A percentile compares a stretch with the other conserved stretches of the same genome.
Evolutionary conservation across 2,888 invertebrate species (phyloP).

Genomic region (Macrostomum cliftonense): DNA sequence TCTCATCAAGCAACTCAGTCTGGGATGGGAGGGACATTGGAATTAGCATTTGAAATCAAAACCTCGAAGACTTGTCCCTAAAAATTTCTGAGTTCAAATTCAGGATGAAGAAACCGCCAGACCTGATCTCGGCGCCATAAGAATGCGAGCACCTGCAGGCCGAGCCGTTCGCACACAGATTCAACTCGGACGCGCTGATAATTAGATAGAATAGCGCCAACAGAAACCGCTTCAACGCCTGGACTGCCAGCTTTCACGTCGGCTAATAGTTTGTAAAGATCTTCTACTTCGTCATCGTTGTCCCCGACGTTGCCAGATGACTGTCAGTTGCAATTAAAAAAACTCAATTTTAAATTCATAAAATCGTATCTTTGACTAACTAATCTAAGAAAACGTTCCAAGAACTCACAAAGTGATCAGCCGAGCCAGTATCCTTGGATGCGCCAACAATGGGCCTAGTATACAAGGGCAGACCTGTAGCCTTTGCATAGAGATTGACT

Average conservation of each 20-base stretch:
- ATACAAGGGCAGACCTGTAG: conserved; percentile 76
- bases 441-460: conserved; percentile 62
- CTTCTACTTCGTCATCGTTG: conserved; percentile 76
- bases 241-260: conserved; percentile 47
- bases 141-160: conserved; percentile 69
- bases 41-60: too few species aligned
- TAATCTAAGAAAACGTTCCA: too few species aligned
- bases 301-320: conserved; percentile 34
- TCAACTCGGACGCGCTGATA: conserved; percentile 93
- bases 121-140: conserved; percentile 82
- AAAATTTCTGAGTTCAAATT: too few species aligned
- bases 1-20: conserved; percentile 67
- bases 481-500: conserved; percentile 70
- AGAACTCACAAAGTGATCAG: too few species aligned
- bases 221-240: conserved; percentile 68
- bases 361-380: conserved; percentile 14
- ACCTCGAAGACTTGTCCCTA: too few species aligned
- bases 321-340: not conserved
- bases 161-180: conserved; percentile 83
- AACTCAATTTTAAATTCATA: not conserved
- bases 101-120: too few species aligned
- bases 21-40: too few species aligned
- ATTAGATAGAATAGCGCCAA: conserved; percentile 90
- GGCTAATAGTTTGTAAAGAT: conserved; percentile 62
- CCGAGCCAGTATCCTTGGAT: conserved; percentile 52